A percentile compares a stretch with the other conserved stretches of the same genome.
phyloP scores from a whole-genome alignment of 2,888 invertebrate genomes.

The Volucella inflata region DNA sequence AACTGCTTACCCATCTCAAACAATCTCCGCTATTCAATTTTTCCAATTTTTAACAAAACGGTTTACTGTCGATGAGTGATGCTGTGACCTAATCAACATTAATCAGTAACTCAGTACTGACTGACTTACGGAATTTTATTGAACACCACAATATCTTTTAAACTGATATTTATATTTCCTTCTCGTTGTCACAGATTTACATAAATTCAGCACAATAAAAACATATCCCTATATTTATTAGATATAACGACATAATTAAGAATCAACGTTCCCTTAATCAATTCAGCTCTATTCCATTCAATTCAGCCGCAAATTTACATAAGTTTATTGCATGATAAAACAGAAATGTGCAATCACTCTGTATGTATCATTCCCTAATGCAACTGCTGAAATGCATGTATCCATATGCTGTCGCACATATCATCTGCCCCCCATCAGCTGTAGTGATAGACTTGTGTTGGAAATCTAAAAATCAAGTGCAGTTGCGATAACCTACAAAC shows the following conservation, averaged over 20 bases:
- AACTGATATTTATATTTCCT: not conserved
- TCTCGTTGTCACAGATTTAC: not conserved
- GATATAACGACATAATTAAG: not conserved
- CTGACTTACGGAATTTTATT: not conserved
- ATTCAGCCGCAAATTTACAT: constrained; percentile 14
- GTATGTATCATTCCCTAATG: not conserved
- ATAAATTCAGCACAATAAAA: constrained; percentile 1
- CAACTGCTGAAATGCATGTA: not conserved
- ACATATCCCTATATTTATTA: not conserved
- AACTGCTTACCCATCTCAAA: too few species aligned
- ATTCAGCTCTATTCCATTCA: constrained; percentile 12
- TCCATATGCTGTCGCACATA: constrained; percentile 17
- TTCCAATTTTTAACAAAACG: too few species aligned
- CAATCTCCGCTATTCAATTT: too few species aligned
- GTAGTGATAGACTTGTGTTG: constrained; percentile 52
- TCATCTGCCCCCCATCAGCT: constrained; percentile 55
- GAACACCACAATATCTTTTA: not conserved
- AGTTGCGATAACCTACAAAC: too few species aligned
- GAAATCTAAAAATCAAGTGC: constrained; percentile 64
- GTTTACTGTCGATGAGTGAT: too few species aligned
- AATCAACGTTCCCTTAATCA: constrained; percentile 10
- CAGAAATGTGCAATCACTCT: constrained; percentile 34
- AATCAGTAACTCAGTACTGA: too few species aligned
- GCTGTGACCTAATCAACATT: too few species aligned
- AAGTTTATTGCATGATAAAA: constrained; percentile 48